Percentiles rank a stretch among this genome's conserved stretches.
Conservation (phyloP, 2,113 vertebrate species). For the Fregata magnificens region DNA sequence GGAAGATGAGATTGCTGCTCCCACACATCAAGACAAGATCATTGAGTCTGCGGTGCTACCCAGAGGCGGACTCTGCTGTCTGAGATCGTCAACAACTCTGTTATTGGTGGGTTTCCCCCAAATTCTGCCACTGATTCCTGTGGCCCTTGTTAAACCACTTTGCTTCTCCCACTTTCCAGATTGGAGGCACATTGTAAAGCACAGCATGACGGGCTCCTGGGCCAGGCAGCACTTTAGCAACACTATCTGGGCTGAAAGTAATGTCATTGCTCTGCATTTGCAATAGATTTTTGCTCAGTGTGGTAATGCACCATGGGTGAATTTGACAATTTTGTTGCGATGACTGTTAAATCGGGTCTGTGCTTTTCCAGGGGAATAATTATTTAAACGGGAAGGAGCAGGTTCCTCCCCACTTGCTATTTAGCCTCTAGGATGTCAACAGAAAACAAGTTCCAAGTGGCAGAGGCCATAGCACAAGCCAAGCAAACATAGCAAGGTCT, state of each 20-base stretch:
- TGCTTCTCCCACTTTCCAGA: neutral
- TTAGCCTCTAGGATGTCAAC: neutral
- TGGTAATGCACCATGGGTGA: neutral
- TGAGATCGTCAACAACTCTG: neutral
- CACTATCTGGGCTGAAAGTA: neutral
- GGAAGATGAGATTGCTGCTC: neutral
- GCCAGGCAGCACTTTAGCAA: neutral
- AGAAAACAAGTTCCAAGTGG: neutral
- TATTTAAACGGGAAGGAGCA: neutral
- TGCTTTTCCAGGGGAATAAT: neutral
- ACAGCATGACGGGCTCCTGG: neutral
- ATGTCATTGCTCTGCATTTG: neutral
- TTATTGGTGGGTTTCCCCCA: neutral
- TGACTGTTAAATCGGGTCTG: neutral
- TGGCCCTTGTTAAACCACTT: neutral
- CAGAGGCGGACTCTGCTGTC: neutral
- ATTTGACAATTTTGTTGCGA: neutral
- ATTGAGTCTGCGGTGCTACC: neutral
- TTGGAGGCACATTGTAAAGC: neutral
- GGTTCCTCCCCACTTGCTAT: neutral
- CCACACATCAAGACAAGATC: neutral
- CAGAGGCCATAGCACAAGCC: neutral
- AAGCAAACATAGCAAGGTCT: neutral
- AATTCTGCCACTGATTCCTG: neutral
- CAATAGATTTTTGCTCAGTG: neutral